phyloP scores from a whole-genome alignment of 2,888 invertebrate genomes.

The Agrochola circellaris region DNA sequence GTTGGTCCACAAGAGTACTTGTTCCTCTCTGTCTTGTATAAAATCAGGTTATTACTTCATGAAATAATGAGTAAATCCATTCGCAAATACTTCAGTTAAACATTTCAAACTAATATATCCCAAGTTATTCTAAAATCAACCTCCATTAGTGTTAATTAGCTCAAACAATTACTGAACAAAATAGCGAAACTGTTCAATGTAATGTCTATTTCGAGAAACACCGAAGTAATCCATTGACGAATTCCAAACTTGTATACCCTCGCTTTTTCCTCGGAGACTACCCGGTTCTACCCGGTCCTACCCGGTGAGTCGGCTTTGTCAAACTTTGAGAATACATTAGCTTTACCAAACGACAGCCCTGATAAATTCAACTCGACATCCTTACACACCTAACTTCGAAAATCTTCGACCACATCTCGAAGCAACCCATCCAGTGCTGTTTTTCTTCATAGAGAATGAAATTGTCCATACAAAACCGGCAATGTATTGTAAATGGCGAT shows the following conservation, averaged over 20 bases:
- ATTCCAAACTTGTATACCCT: conserved; percentile 82
- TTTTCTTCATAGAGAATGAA: conserved; percentile 12
- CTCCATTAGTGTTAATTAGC: conserved; percentile 46
- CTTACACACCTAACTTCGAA: conserved; percentile 41
- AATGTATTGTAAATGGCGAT: conserved; percentile 61
- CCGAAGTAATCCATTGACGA: conserved; percentile 80
- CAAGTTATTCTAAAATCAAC: conserved; percentile 30
- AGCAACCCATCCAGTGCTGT: conserved; percentile 62
- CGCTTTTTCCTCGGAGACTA: conserved; percentile 81
- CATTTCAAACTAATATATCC: not conserved
- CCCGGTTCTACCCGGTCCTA: conserved; percentile 72
- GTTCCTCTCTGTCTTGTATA: not conserved
- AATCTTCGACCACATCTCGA: conserved; percentile 36
- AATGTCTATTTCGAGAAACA: conserved; percentile 57
- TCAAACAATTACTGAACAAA: conserved; percentile 55
- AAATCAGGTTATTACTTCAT: not conserved
- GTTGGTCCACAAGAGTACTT: not conserved
- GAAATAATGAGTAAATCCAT: not conserved
- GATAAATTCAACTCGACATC: conserved; percentile 84
- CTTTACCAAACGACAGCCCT: conserved; percentile 81
- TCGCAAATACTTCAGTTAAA: conserved; percentile 12
- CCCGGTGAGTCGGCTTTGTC: conserved; percentile 82
- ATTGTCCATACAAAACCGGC: conserved; percentile 48
- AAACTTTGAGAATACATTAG: conserved; percentile 88
- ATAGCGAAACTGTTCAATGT: conserved; percentile 55